Evolutionary conservation across 2,888 invertebrate genomes (phyloP), one percentile per base, ranked within the genome.

Genomic region (Phengaris arion): DNA sequence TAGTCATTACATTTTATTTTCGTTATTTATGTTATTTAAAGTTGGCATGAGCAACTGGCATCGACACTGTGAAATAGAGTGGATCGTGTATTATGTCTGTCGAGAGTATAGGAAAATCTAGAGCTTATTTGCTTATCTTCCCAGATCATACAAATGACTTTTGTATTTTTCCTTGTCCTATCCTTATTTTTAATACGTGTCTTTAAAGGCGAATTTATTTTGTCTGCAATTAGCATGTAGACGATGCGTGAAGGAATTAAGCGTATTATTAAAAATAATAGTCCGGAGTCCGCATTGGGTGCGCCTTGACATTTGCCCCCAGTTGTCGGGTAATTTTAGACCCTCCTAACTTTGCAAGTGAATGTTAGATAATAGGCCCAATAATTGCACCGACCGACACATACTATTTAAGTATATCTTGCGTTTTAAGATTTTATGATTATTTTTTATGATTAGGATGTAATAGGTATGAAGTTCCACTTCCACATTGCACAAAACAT

Each of bases 271-370:
- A 45, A 64, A 64, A 45, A 35, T 64, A 64, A 64, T 64, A 22
- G 64, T 12, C 45, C 13, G 7, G 15, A 45, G 64, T 5, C 64
- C 12, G 64, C 64, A 64, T 64, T 64, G 35, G 35, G 10, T 64
- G 64, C 64, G 13, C 64, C 64, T 64, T 64, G 64, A 64, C 45
- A 64, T 64, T 64, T 64, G 64, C 35, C 64, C 35, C 64, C 45
- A 64, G 13, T 64, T 12, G 64, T 64, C 64, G 6, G 0, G 45
- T 64, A 45, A 64, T 64, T 45, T 64, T 64, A 64, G 45, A 45
- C 35, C 64, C 64, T 64, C 10, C 6, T 64, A 6, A 22, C 22
- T 64, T 64, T 22, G 35, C 2, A 35, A 35, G 15, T 15, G 8
- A 10, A 35, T 64, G 59, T 64, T 64, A 7, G 35, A 64, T 64